phyloP scores from a whole-genome alignment of 2,888 invertebrate species.

The Gastrophysa polygoni region DNA sequence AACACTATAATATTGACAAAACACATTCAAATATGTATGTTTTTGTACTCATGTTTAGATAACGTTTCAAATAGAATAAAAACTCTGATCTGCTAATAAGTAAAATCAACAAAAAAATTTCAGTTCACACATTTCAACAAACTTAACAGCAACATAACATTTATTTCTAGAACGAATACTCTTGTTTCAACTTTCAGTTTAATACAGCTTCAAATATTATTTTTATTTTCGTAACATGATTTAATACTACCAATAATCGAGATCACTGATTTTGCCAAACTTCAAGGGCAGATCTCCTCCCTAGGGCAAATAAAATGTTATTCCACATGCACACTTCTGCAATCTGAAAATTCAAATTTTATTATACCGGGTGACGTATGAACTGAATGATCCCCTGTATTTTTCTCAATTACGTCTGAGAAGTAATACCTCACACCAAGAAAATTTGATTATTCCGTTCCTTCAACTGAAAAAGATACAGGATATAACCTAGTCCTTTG shows the following conservation, averaged over 20 bases:
- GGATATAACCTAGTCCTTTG: too few relatives aligned
- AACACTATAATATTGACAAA: slow-evolving; percentile 16
- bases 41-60: slow-evolving; percentile 34
- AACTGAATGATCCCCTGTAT: too few relatives aligned
- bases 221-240: not conserved
- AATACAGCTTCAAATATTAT: not conserved
- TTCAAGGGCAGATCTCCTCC: too few relatives aligned
- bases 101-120: slow-evolving; percentile 30
- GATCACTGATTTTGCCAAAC: not conserved
- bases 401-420: too few relatives aligned
- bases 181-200: slow-evolving; percentile 7
- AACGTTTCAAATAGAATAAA: slow-evolving; percentile 29
- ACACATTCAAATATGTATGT: slow-evolving; percentile 31
- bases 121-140: slow-evolving; percentile 30
- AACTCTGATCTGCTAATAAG: slow-evolving; percentile 24
- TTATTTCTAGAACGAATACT: slow-evolving; percentile 17
- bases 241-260: not conserved
- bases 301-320: too few relatives aligned
- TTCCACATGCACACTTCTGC: too few relatives aligned
- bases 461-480: too few relatives aligned
- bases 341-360: too few relatives aligned
- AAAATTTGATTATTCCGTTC: too few relatives aligned
- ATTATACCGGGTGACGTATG: too few relatives aligned
- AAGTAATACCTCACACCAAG: too few relatives aligned
- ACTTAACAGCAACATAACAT: slow-evolving; percentile 32